Percentiles rank a stretch among this genome's conserved stretches.
Conservation (phyloP, 2,888 invertebrate species). For the Ornithoptera priamus region DNA sequence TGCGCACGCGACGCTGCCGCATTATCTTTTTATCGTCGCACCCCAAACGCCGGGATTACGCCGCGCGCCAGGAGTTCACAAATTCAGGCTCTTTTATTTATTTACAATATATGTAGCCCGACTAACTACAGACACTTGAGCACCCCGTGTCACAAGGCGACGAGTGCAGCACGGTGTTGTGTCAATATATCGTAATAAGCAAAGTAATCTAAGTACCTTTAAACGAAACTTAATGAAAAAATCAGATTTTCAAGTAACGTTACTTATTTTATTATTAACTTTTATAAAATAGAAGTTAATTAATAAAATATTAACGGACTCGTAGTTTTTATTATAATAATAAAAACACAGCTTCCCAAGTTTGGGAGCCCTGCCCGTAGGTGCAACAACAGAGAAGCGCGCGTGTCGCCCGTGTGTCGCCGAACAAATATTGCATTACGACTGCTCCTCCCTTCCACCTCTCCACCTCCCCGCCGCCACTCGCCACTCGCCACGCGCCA, state of each 20-base stretch:
- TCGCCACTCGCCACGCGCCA: constrained; percentile 38
- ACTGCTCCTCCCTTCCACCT: constrained; percentile 34
- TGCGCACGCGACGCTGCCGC: constrained; percentile 75
- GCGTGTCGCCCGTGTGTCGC: constrained; percentile 76
- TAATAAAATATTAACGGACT: too few species aligned
- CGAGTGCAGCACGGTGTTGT: too few species aligned
- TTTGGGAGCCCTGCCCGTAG: constrained; percentile 57
- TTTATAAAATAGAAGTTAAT: too few species aligned
- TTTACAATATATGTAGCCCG: too few species aligned
- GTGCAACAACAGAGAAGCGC: constrained; percentile 62
- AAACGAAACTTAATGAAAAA: too few species aligned
- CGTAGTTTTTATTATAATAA: too few species aligned
- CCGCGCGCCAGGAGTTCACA: constrained; percentile 50
- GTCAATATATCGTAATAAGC: too few species aligned
- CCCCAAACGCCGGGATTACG: constrained; percentile 73
- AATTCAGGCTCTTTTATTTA: constrained; percentile 33
- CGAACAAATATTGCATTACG: constrained; percentile 76
- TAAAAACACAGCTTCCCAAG: constrained; percentile 36
- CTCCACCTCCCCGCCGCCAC: constrained; percentile 28
- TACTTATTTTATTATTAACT: too few species aligned
- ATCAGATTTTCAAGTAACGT: too few species aligned
- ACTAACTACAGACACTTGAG: too few species aligned
- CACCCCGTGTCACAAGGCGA: too few species aligned
- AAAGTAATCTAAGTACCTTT: too few species aligned
- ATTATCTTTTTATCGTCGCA: constrained; percentile 79